These are phyloP conservation scores for Quadroppia sp. DNA, from an alignment of 2,888 invertebrate genomes.

Conservation along the genomic window DNA sequence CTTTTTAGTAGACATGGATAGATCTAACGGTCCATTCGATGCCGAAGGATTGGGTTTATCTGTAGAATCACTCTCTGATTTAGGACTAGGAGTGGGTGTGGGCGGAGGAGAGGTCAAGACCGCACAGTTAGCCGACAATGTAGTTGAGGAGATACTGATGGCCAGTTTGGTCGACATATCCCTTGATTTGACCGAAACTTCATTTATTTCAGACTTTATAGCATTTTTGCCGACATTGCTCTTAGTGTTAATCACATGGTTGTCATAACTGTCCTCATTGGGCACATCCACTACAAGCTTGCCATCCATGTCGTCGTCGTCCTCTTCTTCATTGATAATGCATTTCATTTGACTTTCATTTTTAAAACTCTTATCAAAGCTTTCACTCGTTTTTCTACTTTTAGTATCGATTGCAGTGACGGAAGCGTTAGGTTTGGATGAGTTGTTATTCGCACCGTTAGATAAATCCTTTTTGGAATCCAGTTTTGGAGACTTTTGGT, in stretches of 20 bases:
- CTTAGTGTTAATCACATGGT: not conserved
- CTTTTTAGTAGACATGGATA: conserved; percentile 21
- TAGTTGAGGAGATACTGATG: not conserved
- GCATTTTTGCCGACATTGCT: not conserved
- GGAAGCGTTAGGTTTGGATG: not conserved
- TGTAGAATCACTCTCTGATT: not conserved
- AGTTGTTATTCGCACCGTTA: not conserved
- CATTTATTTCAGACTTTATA: not conserved
- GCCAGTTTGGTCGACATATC: conserved; percentile 14
- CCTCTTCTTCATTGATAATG: conserved; percentile 19
- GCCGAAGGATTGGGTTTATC: not conserved
- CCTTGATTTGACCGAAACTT: not conserved
- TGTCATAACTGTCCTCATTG: conserved; percentile 8
- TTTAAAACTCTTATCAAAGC: not conserved
- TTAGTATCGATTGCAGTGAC: not conserved
- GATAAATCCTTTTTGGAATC: not conserved
- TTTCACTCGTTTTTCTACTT: not conserved
- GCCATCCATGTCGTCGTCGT: not conserved
- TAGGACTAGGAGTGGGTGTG: conserved; percentile 28
- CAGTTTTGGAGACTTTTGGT: not conserved
- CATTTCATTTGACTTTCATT: conserved; percentile 9
- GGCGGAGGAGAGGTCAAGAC: conserved; percentile 15
- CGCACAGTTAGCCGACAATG: conserved; percentile 3
- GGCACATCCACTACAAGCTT: conserved; percentile 5
- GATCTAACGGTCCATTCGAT: conserved; percentile 16